A percentile compares a stretch with the other conserved stretches of the same genome.
Evolutionary conservation across 1,140 invertebrate species (phyloP).

Genomic region (honey bee (Apis mellifera)): Amel_HAv3.1 CM009931.2:1730501-1731000

Average conservation of each 20-base stretch:
- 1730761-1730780: no score
- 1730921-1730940: constrained; percentile 3
- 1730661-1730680: constrained; percentile 72
- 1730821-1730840: neutral
- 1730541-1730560: constrained; percentile 83
- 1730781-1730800: neutral
- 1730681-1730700: no score
- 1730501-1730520: constrained; percentile 84
- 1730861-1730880: neutral
- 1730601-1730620: constrained; percentile 75
- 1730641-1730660: constrained; percentile 65
- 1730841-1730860: neutral
- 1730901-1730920: neutral
- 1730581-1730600: constrained; percentile 86
- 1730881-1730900: neutral
- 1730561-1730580: constrained; percentile 85
- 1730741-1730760: neutral
- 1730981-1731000: no score
- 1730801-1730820: neutral
- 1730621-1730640: constrained; percentile 74
- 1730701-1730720: neutral
- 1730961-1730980: neutral
- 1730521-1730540: constrained; percentile 80
- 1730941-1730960: neutral
- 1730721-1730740: neutral